phyloP scores from a whole-genome alignment of 2,113 vertebrate species.

The Brachyhypopomus gauderio region DNA sequence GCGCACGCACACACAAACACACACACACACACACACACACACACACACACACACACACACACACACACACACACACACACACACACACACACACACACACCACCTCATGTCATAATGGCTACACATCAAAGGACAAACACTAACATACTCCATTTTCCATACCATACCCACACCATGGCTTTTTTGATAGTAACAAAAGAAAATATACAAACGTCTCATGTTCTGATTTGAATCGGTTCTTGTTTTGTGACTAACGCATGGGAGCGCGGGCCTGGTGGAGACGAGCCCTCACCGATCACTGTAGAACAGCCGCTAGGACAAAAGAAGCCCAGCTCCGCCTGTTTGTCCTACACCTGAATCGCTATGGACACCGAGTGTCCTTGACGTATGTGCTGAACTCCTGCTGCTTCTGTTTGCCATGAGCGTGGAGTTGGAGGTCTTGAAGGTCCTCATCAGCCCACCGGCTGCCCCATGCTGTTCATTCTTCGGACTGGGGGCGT shows the following conservation, averaged over 20 bases:
- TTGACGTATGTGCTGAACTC: conserved; percentile 34
- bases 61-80: conserved; percentile 50
- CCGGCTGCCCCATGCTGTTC: conserved; percentile 60
- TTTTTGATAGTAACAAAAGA: conserved; percentile 5
- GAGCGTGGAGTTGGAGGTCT: conserved; percentile 59
- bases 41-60: conserved; percentile 34
- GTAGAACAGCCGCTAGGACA: neutral
- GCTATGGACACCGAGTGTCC: conserved; percentile 27
- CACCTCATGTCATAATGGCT: conserved; percentile 32
- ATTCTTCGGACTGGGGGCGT: conserved; percentile 65
- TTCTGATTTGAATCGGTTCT: neutral
- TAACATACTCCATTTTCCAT: conserved; percentile 25
- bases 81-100: conserved; percentile 6
- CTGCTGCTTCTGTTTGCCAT: conserved; percentile 45
- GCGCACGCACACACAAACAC: conserved; percentile 44
- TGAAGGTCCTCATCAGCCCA: conserved; percentile 60
- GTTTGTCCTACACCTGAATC: conserved; percentile 1
- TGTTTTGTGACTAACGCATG: conserved; percentile 3
- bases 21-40: conserved; percentile 48
- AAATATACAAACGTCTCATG: neutral
- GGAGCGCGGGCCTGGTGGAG: neutral
- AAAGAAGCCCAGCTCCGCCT: neutral
- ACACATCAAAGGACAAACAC: conserved; percentile 33
- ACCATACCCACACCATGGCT: neutral
- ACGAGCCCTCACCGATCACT: neutral